phyloP scores from a whole-genome alignment of 2,113 vertebrate genomes.

The Oceanites oceanicus region DNA sequence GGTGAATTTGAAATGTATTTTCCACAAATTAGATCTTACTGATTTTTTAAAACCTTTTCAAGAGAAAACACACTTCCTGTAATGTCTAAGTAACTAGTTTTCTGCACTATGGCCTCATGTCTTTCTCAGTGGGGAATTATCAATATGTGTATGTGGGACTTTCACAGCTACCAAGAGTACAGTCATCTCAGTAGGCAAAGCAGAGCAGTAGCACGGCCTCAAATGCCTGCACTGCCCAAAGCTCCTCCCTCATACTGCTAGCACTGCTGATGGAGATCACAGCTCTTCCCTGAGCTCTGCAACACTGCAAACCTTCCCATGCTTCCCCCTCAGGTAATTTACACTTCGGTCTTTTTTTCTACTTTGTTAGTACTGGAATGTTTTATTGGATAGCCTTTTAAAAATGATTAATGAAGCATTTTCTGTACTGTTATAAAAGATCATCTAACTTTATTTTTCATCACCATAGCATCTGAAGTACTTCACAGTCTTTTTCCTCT shows the following conservation, averaged over 20 bases:
- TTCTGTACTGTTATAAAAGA: not conserved
- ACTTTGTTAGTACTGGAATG: not conserved
- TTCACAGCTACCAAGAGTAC: not conserved
- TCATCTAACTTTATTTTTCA: not conserved
- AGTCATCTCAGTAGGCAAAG: not conserved
- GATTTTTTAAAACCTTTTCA: not conserved
- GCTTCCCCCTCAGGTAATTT: not conserved
- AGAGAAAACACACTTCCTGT: not conserved
- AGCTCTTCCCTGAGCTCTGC: not conserved
- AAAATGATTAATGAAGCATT: not conserved
- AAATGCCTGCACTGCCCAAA: fast-evolving
- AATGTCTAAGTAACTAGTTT: not conserved
- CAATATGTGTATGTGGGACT: not conserved
- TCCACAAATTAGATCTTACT: not conserved
- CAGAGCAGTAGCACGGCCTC: fast-evolving
- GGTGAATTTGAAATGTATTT: not conserved
- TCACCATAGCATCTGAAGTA: not conserved
- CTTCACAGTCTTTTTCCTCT: not conserved
- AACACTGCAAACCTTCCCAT: not conserved
- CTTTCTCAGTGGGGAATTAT: not conserved
- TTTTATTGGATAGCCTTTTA: not conserved
- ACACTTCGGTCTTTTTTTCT: not conserved
- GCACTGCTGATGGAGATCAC: not conserved
- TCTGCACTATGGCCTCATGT: not conserved
- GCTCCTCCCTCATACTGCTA: fast-evolving